Base-by-base conservation (phyloP, 2,797 vertebrate genomes). In the Pygocentrus nattereri region DNA sequence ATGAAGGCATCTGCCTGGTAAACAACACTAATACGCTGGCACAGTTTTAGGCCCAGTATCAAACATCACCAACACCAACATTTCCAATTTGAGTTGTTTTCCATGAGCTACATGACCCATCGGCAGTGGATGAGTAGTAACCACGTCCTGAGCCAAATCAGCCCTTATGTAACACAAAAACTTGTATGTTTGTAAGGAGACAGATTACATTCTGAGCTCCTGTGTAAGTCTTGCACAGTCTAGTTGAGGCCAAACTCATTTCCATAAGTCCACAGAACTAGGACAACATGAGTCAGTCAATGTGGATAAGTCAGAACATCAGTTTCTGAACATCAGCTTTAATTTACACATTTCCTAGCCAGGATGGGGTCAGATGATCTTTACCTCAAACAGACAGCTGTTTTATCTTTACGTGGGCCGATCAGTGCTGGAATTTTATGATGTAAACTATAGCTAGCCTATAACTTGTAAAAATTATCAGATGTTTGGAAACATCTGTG, bases 191-290 rank as follows among this genome's bases (percentile, higher is more conserved):
- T 34, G 15, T 8, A 71, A 56, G 27, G 23, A 71, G 16, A 21
- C 59, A 50, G 41, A 80, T 84, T 77, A 31, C 18, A 49, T 23
- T 61, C 47, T 67, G 58, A 76, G 54, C 74, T 67, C 58, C 64
- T 54, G 56, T 65, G 54, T 41, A 69, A 71, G 69, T 71, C 67
- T 49, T 61, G 67, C 49, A 11, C 21, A 21, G n/a, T 49, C 27
- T 31, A 69, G 50, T 11, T 13, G 7, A 6, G 5, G 68, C 68
- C 41, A 50, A 31, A 76, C 52, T 58, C 58, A 80, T 81, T 69
- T 19, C 72, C 69, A 61, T 79, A 76, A 19, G 67, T 65, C 61
- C n/a, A 8, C 21, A 76, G 49, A 81, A 81, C 27, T 71, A 65
- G 73, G 67, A 64, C 73, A 81, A 67, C 69, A 72, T 44, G 64